Base-by-base conservation (phyloP, 2,888 invertebrate genomes). In the Noctua janthina region DNA sequence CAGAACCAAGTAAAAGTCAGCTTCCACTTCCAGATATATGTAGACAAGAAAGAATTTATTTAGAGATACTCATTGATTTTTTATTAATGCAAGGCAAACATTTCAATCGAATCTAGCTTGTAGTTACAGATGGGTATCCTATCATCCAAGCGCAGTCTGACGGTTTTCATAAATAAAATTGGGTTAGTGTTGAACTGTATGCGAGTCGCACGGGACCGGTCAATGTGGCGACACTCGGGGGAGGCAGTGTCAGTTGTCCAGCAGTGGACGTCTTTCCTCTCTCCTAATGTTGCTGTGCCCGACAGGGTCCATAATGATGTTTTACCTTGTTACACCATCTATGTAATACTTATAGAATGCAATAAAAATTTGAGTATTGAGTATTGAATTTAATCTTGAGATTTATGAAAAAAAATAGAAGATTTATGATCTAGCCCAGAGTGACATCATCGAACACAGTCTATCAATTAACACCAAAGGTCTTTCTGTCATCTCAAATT, bases 401-500 rank as follows among this genome's bases (percentile, higher is more conserved):
- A 29, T 29, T 29, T 29, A 29, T 29, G 29, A 29, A 1, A 29
- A 29, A 29, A 29, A 29, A 29, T 29, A 29, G 1, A 29, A 29
- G 29, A 29, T 29, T 29, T 29, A 29, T 15, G 23, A 67, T 10
- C 49, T 3, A 1, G 5, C 0, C 29, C 20, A 46, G 11, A 2
- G 23, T 75, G 54, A 81, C 35, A 73, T 68, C 54, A 85, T 75
- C 15, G 17, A 74, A 64, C 5, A 20, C 43, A 23, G n/a, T 77
- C 59, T 23, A 74, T 39, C 49, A 64, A 82, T 66, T 62, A 75
- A 69, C 56, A 86, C 67, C 1, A 66, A 35, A 68, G 7, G 23
- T 71, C 29, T 67, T 51, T 59, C n/a, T 77, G 71, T 71, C 54
- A 64, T 39, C 5, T 56, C 29, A 76, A 66, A 72, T 76, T 70